Conservation (phyloP, 2,797 vertebrate genomes). For the Mycteria americana region DNA sequence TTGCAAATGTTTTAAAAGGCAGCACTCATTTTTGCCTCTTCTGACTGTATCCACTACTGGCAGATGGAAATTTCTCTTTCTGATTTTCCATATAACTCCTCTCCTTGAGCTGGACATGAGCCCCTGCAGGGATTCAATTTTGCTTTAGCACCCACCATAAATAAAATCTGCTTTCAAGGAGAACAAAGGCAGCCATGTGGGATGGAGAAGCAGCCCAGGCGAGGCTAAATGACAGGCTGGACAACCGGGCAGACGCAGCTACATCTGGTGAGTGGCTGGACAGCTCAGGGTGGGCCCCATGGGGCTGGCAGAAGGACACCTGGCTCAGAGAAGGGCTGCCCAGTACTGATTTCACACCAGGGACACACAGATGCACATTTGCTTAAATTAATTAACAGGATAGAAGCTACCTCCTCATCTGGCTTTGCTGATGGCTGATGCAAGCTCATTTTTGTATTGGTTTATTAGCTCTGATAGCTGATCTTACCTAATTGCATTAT, state of each 20-base stretch:
- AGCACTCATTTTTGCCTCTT: background rate
- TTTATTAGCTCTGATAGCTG: background rate
- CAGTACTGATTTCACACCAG: background rate
- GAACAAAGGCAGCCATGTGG: background rate
- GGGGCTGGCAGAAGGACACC: background rate
- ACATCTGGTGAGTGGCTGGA: background rate
- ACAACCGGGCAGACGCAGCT: background rate
- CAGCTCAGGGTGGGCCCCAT: background rate
- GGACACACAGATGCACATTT: background rate
- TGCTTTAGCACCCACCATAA: background rate
- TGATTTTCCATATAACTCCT: background rate
- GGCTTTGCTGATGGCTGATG: background rate
- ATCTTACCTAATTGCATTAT: conserved; percentile 29
- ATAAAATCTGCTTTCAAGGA: background rate
- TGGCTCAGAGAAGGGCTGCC: background rate
- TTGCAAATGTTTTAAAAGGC: background rate
- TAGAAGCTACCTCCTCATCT: background rate
- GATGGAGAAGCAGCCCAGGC: background rate
- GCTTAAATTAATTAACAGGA: background rate
- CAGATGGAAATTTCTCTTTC: background rate
- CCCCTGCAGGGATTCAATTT: background rate
- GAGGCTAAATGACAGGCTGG: background rate
- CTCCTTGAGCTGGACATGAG: background rate
- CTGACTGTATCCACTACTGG: background rate
- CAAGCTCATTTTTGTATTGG: background rate